Evolutionary conservation across 2,113 vertebrate species (phyloP).

Genomic region (rabbit (Oryctolagus cuniculus)): mOryCun1.1 NC_091439.1:132587001-132587500

Average conservation of each 20-base stretch:
- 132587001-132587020: not conserved
- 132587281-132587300: not conserved
- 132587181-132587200: not conserved
- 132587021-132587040: not conserved
- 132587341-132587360: not conserved
- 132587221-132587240: not conserved
- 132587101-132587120: not conserved
- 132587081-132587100: not conserved
- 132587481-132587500: no score
- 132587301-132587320: not conserved
- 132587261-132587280: not conserved
- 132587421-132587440: no score
- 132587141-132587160: not conserved
- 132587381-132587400: no score
- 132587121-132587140: not conserved
- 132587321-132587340: not conserved
- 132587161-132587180: not conserved
- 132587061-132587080: not conserved
- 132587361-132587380: not conserved
- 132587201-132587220: not conserved
- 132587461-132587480: no score
- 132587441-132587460: no score
- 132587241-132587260: not conserved
- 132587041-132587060: not conserved
- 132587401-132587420: no score